A percentile compares a stretch with the other conserved stretches of the same genome.
Conservation (phyloP, 2,797 vertebrate species). For the Myotis findleyi region DNA sequence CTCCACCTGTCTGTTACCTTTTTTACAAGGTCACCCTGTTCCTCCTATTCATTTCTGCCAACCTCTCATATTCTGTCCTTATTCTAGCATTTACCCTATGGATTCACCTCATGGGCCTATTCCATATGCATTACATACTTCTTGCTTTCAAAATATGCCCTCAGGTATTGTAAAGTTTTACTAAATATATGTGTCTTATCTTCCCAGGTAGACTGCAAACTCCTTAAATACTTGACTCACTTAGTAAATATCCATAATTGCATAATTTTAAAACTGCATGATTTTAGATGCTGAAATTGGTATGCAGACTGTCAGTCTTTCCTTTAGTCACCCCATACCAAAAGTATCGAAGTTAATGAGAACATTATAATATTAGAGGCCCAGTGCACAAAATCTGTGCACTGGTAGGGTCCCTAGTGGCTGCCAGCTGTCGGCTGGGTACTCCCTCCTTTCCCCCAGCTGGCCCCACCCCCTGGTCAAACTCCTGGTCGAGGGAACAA, state of each 20-base stretch:
- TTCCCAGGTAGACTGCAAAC: background rate
- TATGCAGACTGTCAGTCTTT: background rate
- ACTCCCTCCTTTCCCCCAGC: too few relatives aligned
- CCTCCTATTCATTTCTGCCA: background rate
- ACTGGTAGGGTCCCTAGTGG: too few relatives aligned
- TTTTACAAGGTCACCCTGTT: background rate
- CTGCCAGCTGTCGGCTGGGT: too few relatives aligned
- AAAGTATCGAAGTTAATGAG: background rate
- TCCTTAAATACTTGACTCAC: conserved; percentile 9
- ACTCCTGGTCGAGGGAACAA: too few relatives aligned
- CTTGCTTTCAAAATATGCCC: conserved; percentile 13
- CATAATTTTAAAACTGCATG: conserved; percentile 1
- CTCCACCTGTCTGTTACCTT: background rate
- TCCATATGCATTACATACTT: background rate
- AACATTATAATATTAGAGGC: background rate
- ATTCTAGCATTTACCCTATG: background rate
- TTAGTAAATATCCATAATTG: background rate
- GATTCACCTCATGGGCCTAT: background rate
- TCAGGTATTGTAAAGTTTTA: background rate
- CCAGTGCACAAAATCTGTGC: too few relatives aligned
- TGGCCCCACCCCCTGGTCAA: too few relatives aligned
- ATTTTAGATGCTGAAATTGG: conserved; percentile 4
- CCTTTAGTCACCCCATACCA: background rate
- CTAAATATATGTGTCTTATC: background rate
- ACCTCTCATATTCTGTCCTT: background rate